Evolutionary conservation across 2,113 vertebrate genomes (phyloP), one percentile per base, ranked within the genome.

Genomic region (Aleadryas rufinucha): DNA sequence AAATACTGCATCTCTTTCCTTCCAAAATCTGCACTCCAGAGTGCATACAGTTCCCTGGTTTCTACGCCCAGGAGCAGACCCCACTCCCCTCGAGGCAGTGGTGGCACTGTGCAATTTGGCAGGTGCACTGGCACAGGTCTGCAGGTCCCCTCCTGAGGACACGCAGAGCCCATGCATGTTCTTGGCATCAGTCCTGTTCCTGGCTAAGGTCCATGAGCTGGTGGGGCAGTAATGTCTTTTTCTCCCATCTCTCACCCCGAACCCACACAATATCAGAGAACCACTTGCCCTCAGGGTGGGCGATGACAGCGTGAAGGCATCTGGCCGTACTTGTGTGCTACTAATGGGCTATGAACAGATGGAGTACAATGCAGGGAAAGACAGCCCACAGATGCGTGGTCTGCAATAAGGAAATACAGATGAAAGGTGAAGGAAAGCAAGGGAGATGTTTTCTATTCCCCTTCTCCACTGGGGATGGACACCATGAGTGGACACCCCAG

Each of bases 131-230:
- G 64, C 47, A 31, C 45, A 57, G 41, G 9, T n/a, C 49, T 87
- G 59, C 45, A 49, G 41, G 31, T 14, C 24, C 27, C 24, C 20
- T 53, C 41, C 53, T 21, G n/a, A 57, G n/a, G 22, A 33, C 50
- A 35, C 0, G 0, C 16, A 42, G 26, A 23, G 56, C 8, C 42
- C 13, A 0, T 22, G 21, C 12, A 3, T 1, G 3, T 42, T 78
- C 27, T 31, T 70, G 64, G 28, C 33, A 42, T 33, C 37, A 66
- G 6, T 12, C 35, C 21, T n/a, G n/a, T n/a, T 83, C 23, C 33
- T 1, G 2, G 52, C 31, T 79, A 39, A 54, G 39, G 24, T 31
- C 42, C 2, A 2, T 42, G 41, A 65, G 52, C 23, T 9, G 5
- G 21, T 39, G 27, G 1, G 12, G 6, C 50, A 70, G 27, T 15